Conservation (phyloP, 2,797 vertebrate genomes). For the Xiphorhynchus erythropygius region DNA sequence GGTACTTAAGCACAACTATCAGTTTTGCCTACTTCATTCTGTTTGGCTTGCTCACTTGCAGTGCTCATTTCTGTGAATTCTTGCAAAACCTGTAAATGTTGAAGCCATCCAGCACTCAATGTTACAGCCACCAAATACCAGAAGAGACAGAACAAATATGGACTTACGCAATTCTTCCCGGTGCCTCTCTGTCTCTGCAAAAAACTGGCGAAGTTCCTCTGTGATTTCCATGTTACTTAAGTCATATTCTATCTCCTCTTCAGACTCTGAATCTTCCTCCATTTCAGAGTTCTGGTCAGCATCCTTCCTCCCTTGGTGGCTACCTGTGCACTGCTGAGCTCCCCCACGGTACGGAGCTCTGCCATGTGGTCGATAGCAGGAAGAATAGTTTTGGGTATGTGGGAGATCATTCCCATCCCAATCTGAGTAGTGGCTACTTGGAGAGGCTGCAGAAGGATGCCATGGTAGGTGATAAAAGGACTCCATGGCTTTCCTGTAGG, state of each 20-base stretch:
- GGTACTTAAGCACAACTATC: not conserved
- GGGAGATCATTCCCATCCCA: slow-evolving; percentile 43
- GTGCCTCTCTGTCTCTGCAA: slow-evolving; percentile 90
- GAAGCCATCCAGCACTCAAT: not conserved
- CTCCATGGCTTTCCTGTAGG: slow-evolving; percentile 84
- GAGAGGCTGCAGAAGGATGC: not conserved
- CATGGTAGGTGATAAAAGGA: slow-evolving; percentile 63
- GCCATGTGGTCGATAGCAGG: not conserved
- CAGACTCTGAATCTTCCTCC: slow-evolving; percentile 75
- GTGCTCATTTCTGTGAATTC: not conserved
- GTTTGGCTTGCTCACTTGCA: not conserved
- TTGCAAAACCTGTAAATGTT: not conserved
- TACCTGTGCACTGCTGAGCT: not conserved
- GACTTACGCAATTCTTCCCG: slow-evolving; percentile 89
- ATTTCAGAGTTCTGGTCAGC: not conserved
- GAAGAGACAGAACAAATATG: not conserved
- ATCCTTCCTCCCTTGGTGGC: not conserved
- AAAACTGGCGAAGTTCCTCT: slow-evolving; percentile 92
- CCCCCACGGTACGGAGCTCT: rapidly evolving
- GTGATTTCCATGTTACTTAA: slow-evolving; percentile 96
- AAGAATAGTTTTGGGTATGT: not conserved
- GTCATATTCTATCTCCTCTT: slow-evolving; percentile 87
- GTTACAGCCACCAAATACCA: not conserved
- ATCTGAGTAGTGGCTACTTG: slow-evolving; percentile 59
- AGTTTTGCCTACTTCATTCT: not conserved